Evolutionary conservation across 2,888 invertebrate genomes (phyloP), one percentile per base, ranked within the genome.

Genomic region (Drosophila prolongata): DNA sequence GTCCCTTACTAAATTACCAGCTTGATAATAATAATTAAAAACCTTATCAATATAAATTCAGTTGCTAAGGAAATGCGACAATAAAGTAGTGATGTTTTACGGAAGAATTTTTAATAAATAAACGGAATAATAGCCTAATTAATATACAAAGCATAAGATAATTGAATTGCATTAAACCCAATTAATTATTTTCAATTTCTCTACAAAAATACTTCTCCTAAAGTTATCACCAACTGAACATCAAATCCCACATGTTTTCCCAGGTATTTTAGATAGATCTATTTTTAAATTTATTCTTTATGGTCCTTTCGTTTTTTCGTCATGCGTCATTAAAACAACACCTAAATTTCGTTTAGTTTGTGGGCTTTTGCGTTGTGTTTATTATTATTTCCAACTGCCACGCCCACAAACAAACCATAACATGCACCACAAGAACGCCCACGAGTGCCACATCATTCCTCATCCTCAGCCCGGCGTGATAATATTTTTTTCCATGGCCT

Each of bases 341-440:
- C 43, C 50, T 44, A 49, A 60, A 72, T 24, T 49, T 57, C 24
- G 30, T 40, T 57, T 43, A 47, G 34, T 35, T 34, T 6, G 14
- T 42, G 47, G 40, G 24, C 35, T 42, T 53, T 47, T 47, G 40
- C n/a, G 34, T 14, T 60, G 55, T 54, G 52, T 55, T 27, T 55
- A 38, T 52, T 59, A 46, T 59, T 75, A 52, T 59, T 57, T 50
- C 40, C 53, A 9, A 30, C 9, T 49, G 54, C 44, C 57, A 75
- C 76, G 72, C 72, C 75, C 72, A 50, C 71, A 71, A 71, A 75
- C 67, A 57, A 57, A 47, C 67, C 75, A 65, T 37, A 57, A 75
- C 71, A 71, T 71, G 75, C 67, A 71, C 75, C 67, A 13, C 75
- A 65, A 54, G 40, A 69, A 61, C 73, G 60, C 73, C 73, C 42